Evolutionary conservation across 2,888 invertebrate genomes (phyloP).

Genomic region (Nebria salina): DNA sequence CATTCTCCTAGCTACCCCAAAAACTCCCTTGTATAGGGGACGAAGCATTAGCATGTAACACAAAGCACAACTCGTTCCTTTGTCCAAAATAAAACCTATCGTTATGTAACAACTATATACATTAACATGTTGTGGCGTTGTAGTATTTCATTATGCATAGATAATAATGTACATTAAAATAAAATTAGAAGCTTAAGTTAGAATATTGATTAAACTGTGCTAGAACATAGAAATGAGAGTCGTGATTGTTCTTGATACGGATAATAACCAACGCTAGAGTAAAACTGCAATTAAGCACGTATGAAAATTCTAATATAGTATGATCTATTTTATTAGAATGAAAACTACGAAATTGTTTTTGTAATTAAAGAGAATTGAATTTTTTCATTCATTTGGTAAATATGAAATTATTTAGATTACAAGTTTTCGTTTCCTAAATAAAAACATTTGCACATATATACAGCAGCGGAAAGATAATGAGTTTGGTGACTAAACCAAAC

Average conservation of each 20-base stretch:
- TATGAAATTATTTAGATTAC: no score
- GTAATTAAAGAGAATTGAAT: no score
- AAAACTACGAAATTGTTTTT: no score
- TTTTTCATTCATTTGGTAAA: no score
- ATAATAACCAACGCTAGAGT: background rate
- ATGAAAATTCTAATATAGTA: background rate
- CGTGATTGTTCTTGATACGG: conserved; percentile 1
- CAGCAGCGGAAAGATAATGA: no score
- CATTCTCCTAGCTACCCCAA: conserved; percentile 7
- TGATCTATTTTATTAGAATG: no score
- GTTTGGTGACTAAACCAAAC: no score
- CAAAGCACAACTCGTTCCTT: conserved; percentile 19
- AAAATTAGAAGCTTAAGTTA: background rate
- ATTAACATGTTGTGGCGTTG: background rate
- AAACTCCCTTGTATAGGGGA: conserved; percentile 51
- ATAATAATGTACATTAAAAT: background rate
- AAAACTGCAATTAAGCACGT: background rate
- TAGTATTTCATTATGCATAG: background rate
- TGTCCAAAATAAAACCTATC: conserved; percentile 18
- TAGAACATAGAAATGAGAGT: background rate
- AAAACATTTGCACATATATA: no score
- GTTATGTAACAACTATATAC: conserved; percentile 16
- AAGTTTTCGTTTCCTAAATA: no score
- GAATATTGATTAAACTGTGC: background rate
- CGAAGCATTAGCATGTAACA: conserved; percentile 28